Percentiles rank a stretch among this genome's conserved stretches.
Evolutionary conservation across 1,140 invertebrate genomes (phyloP).

Genomic region (Drosophila ambigua): DNA sequence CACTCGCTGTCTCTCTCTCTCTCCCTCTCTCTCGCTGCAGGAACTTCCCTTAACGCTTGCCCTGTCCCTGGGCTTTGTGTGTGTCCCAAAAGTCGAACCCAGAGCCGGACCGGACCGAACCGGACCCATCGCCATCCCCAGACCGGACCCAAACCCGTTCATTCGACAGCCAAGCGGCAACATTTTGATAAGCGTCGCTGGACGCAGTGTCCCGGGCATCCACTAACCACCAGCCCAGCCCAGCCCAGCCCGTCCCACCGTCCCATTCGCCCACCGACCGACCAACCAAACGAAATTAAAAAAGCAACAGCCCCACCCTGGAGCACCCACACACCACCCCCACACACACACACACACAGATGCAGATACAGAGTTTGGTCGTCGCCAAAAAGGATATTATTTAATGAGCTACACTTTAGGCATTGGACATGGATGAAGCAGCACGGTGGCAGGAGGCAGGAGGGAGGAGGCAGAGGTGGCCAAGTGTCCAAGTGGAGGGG

Average conservation of each 20-base stretch:
- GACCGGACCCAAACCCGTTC: slow-evolving; percentile 34
- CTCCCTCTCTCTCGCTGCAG: not conserved
- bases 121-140: not conserved
- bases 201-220: slow-evolving; percentile 30
- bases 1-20: not conserved
- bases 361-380: slow-evolving; percentile 10
- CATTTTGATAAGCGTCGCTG: slow-evolving; percentile 75
- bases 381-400: slow-evolving; percentile 78
- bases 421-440: slow-evolving; percentile 46
- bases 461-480: not conserved
- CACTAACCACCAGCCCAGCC: not conserved
- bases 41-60: slow-evolving; percentile 17
- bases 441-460: not conserved
- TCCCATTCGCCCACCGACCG: not conserved
- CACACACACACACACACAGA: slow-evolving; percentile 20
- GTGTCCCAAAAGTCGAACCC: slow-evolving; percentile 61
- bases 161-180: slow-evolving; percentile 69
- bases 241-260: too few species aligned
- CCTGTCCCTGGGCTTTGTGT: slow-evolving; percentile 7
- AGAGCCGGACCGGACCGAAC: slow-evolving; percentile 1
- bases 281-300: slow-evolving; percentile 31
- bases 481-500: slow-evolving; percentile 4
- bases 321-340: not conserved
- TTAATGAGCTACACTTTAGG: slow-evolving; percentile 81
- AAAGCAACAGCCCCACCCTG: slow-evolving; percentile 40